Evolutionary conservation across 2,113 vertebrate species (phyloP), one percentile per base, ranked within the genome.

Genomic region (Megaceryle torquata): DNA sequence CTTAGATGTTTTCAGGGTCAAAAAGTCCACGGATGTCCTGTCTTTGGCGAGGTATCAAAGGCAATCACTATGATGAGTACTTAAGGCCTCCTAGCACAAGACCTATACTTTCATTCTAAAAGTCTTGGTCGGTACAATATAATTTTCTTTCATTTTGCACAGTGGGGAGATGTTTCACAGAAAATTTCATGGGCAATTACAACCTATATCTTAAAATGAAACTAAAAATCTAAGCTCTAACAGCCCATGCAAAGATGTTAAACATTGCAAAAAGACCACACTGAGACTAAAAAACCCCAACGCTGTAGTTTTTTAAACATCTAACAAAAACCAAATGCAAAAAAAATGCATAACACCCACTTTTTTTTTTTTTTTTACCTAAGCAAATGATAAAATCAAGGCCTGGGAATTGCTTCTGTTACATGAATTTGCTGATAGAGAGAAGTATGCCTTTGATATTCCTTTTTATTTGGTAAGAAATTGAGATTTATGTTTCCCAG

Each of bases 61-160:
- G 37, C 69, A 89, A 18, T 82, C 28, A 3, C 64, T 24, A 15
- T 50, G 28, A 83, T 70, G 69, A 74, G 51, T 70, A 48, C 64
- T 88, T 95, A 39, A 64, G 67, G 22, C 57, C n/a, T 61, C 56
- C 53, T 72, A 35, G 59, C 15, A 69, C 35, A 68, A 90, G 83
- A 48, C 59, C 26, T 86, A 19, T 60, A 80, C 54, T 93, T 93
- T 65, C 19, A 65, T 80, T 88, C 54, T 77, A 31, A 48, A 95
- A 72, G 50, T 44, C 76, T 77, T 0, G 0, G 43, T 75, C 70
- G 4, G 2, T 31, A 88, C 20, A 0, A 61, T 76, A 69, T 33
- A 56, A 77, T 95, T 95, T 88, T 90, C 50, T 90, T 88, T 51
- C 67, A 75, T n/a, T 75, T 82, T 63, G 11, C 53, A 43, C 63